phyloP scores from a whole-genome alignment of 2,797 vertebrate species.

The Remorina albescens region DNA sequence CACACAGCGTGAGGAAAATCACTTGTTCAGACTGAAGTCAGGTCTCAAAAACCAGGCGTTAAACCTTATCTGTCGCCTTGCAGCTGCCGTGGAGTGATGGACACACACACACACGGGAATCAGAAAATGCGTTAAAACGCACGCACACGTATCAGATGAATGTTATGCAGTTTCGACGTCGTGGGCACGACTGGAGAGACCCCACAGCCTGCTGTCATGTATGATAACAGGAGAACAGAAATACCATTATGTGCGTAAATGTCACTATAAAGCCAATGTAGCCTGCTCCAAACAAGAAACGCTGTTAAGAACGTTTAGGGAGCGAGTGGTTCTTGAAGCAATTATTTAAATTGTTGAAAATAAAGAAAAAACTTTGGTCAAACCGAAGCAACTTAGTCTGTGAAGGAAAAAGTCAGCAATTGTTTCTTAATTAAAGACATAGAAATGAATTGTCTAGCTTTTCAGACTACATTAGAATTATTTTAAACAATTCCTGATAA shows the following conservation, averaged over 20 bases:
- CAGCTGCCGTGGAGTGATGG: slow-evolving; percentile 53
- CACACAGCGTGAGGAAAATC: slow-evolving; percentile 8
- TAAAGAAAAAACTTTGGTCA: slow-evolving; percentile 2
- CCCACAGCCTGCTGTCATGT: slow-evolving; percentile 2
- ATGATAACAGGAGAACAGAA: not conserved
- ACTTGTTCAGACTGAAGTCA: slow-evolving; percentile 49
- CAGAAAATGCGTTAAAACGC: slow-evolving; percentile 48
- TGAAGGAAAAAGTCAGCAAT: not conserved
- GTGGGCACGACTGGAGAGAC: slow-evolving; percentile 17
- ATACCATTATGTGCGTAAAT: slow-evolving; percentile 15
- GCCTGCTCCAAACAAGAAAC: not conserved
- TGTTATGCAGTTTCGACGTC: slow-evolving; percentile 43
- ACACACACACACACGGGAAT: slow-evolving; percentile 36
- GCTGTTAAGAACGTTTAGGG: slow-evolving; percentile 8
- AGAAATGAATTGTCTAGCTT: not conserved
- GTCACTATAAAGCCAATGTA: not conserved
- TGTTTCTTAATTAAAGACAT: not conserved
- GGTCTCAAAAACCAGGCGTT: slow-evolving; percentile 41
- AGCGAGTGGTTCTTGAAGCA: not conserved
- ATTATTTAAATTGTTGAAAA: slow-evolving; percentile 10
- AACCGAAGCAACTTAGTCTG: slow-evolving; percentile 32
- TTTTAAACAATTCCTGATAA: not conserved
- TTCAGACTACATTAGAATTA: slow-evolving; percentile 24
- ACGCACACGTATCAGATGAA: slow-evolving; percentile 25
- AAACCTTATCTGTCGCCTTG: slow-evolving; percentile 54